Evolutionary conservation across 2,113 vertebrate species (phyloP), one percentile per base, ranked within the genome.

Genomic region (Eubucco bourcierii): DNA sequence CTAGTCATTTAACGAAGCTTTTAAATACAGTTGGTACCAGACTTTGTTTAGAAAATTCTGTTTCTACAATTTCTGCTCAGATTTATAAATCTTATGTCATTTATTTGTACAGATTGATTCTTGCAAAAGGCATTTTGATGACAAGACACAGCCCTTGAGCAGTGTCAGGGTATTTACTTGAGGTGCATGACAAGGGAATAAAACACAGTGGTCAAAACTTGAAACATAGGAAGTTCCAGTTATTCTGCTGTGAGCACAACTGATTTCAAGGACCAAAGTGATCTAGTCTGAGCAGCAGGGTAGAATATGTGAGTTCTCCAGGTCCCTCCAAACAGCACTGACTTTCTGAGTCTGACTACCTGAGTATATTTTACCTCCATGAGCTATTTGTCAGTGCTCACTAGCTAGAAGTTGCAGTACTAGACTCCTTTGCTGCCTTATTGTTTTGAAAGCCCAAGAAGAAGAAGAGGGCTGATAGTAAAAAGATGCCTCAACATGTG

Each of bases 321-420:
- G 4, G n/a, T 77, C 65, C 52, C 37, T 79, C 58, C 84, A 46
- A 50, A 70, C 14, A 81, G 27, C 33, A 13, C 13, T 70, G 29
- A 24, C 23, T 44, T 61, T 67, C 58, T 52, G 50, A 52, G 50
- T 24, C 50, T 60, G 7, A n/a, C 15, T 70, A 6, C 53, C 13
- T 59, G 20, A 15, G 58, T 37, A 33, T 13, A 4, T 66, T 80
- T 39, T n/a, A 21, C 12, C 9, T 39, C 5, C 21, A 4, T 6
- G 3, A 4, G 27, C 34, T 60, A n/a, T 2, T 53, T 10, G 5
- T 50, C 15, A 2, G 13, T 52, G 56, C 55, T 65, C 20, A 52
- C 0, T 0, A 29, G 27, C 8, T 9, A 1, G 12, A 44, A 55
- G 28, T 6, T 37, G 13, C 16, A 56, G 33, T 11, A 7, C 12